Evolutionary conservation across 2,888 invertebrate genomes (phyloP).

Genomic region (Brachynemurus nebulosus): DNA sequence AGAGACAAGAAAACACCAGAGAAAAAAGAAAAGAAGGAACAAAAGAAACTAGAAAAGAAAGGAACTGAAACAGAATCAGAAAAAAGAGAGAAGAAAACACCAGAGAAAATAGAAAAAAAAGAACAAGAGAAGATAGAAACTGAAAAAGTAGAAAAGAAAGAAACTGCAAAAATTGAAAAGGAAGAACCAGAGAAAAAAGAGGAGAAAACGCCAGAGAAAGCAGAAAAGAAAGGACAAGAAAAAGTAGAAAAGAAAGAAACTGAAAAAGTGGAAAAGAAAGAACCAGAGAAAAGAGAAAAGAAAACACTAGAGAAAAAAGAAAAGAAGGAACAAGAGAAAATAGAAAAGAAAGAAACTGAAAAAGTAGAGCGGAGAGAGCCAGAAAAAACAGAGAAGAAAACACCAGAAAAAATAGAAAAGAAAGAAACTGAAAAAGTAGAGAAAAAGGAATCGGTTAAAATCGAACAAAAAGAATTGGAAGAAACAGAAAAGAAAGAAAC

Average conservation of each 20-base stretch:
- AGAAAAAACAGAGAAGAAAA: not conserved
- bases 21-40: constrained; percentile 18
- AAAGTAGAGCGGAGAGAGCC: not conserved
- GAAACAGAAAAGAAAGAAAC: constrained; percentile 8
- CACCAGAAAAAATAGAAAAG: constrained; percentile 3
- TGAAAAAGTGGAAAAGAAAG: not conserved
- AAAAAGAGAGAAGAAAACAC: constrained; percentile 13
- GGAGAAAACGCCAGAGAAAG: not conserved
- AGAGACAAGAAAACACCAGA: constrained; percentile 5
- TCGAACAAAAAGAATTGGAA: constrained; percentile 5
- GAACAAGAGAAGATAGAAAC: constrained; percentile 12
- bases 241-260: not conserved
- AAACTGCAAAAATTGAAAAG: not conserved
- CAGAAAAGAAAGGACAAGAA: constrained; percentile 6
- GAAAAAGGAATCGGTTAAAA: constrained; percentile 4
- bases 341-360: constrained; percentile 10
- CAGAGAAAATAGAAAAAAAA: constrained; percentile 9
- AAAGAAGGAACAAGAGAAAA: constrained; percentile 4
- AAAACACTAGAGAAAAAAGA: not conserved
- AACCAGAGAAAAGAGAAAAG: constrained; percentile 6
- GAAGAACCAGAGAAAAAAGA: not conserved
- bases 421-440: constrained; percentile 7
- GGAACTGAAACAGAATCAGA: constrained; percentile 21
- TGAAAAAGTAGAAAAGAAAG: constrained; percentile 5
- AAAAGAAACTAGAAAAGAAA: constrained; percentile 8